Evolutionary conservation across 2,888 invertebrate genomes (phyloP).

Genomic region (Eupeodes latifasciatus): DNA sequence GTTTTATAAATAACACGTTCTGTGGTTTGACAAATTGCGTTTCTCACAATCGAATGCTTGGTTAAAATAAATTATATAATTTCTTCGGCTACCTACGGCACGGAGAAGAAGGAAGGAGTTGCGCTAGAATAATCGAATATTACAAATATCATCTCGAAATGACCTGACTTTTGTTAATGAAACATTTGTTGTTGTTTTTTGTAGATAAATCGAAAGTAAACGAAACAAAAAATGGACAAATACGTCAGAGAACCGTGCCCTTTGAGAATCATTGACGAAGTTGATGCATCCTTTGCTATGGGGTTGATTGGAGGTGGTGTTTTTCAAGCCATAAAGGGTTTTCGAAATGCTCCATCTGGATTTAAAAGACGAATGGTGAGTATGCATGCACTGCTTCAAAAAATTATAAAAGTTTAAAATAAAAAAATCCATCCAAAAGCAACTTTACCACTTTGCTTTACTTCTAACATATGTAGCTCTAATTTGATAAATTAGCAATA

Average conservation of each 20-base stretch:
- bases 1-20: background rate
- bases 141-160: slow-evolving; percentile 14
- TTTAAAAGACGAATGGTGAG: slow-evolving; percentile 89
- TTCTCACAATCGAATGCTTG: slow-evolving; percentile 14
- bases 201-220: slow-evolving; percentile 57
- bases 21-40: background rate
- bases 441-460: too few relatives aligned
- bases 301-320: slow-evolving; percentile 99
- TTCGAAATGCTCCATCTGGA: slow-evolving; percentile 97
- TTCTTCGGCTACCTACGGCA: slow-evolving; percentile 10
- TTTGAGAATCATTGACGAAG: slow-evolving; percentile 99
- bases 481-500: too few relatives aligned
- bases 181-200: background rate
- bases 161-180: background rate
- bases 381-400: background rate
- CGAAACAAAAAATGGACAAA: slow-evolving; percentile 91
- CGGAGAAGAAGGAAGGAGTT: slow-evolving; percentile 3
- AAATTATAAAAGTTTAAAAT: background rate
- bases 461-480: too few relatives aligned
- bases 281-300: slow-evolving; percentile 99
- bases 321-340: slow-evolving; percentile 98
- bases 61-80: slow-evolving; percentile 61
- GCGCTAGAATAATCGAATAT: slow-evolving; percentile 49
- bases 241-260: slow-evolving; percentile 99
- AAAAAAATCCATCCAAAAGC: too few relatives aligned